Base-by-base conservation (phyloP, 2,797 vertebrate genomes). In the Luscinia megarhynchos region DNA sequence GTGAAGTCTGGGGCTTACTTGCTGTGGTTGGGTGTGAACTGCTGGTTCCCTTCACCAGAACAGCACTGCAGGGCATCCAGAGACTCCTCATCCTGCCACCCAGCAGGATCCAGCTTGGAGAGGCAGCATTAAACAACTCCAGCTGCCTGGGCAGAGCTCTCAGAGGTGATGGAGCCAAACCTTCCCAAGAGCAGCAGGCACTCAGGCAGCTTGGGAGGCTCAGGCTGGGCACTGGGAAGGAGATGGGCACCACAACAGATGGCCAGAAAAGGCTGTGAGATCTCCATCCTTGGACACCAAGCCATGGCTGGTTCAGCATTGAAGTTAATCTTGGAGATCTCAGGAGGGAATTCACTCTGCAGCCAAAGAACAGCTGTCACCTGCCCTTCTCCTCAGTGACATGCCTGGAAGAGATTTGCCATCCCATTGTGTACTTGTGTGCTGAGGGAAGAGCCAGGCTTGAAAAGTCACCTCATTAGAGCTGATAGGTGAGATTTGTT, bases 401-500 rank as follows among this genome's bases (percentile, higher is more conserved):
- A 2, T 9, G 9, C 17, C 76, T 72, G 51, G 29, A n/a, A 77
- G 68, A 81, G 40, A 24, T 17, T 51, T 63, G 27, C 17, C 53
- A 73, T 62, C 58, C 36, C 17, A 34, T 32, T 81, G 90, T 61
- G 67, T 76, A 4, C 11, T 59, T 84, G 8, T 46, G 68, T 73
- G 38, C 23, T 90, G 76, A 86, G 69, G 58, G 79, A 76, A 68
- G n/a, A 95, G 48, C 27, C 29, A 69, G 73, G 43, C 73, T 90
- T 81, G 82, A 92, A 87, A 95, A 92, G 91, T 89, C 84, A 82
- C 58, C 87, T 91, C 73, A 34, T 96, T 81, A 75, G 41, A 78
- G 73, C 73, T 95, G 93, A 46, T 88, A 91, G 93, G 90, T 66
- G 89, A 89, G 86, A 58, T 95, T 85, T 93, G 50, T 83, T 87